Evolutionary conservation across 2,888 invertebrate species (phyloP).

Genomic region (Caenorhabditis sp.): DNA sequence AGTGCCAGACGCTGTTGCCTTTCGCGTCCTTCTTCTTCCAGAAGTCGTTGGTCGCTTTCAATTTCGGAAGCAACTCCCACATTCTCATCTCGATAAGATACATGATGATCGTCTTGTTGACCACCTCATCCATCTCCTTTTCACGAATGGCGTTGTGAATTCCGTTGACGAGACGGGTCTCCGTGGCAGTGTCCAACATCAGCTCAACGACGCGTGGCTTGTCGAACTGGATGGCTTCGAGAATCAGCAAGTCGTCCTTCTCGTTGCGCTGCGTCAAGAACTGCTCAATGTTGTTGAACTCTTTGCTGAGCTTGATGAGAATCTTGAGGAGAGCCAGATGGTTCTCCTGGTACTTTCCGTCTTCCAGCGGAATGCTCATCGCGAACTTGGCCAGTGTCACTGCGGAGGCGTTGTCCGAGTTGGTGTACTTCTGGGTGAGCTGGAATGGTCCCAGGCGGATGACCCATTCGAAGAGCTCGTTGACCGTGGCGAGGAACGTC

Average conservation of each 20-base stretch:
- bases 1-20: constrained; percentile 69
- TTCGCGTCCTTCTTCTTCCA: constrained; percentile 66
- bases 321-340: constrained; percentile 61
- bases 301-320: constrained; percentile 48
- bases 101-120: constrained; percentile 65
- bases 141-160: constrained; percentile 62
- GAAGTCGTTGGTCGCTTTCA: constrained; percentile 39
- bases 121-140: constrained; percentile 35
- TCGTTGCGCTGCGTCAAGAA: constrained; percentile 51
- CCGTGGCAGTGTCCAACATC: constrained; percentile 47
- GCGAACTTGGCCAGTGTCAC: constrained; percentile 47
- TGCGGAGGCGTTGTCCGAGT: constrained; percentile 24
- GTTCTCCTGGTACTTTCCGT: constrained; percentile 43
- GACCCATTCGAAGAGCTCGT: constrained; percentile 61
- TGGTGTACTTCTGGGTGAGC: constrained; percentile 40
- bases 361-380: constrained; percentile 51
- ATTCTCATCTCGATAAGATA: constrained; percentile 61
- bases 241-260: constrained; percentile 26
- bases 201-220: constrained; percentile 44
- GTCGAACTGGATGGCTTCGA: constrained; percentile 36
- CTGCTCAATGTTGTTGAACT: constrained; percentile 40
- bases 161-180: constrained; percentile 50
- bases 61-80: constrained; percentile 57
- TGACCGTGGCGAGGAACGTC: constrained; percentile 55
- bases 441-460: constrained; percentile 54